These are phyloP conservation scores for Drosophila lutescens DNA, from an alignment of 2,888 invertebrate species.

Conservation along the genomic window DNA sequence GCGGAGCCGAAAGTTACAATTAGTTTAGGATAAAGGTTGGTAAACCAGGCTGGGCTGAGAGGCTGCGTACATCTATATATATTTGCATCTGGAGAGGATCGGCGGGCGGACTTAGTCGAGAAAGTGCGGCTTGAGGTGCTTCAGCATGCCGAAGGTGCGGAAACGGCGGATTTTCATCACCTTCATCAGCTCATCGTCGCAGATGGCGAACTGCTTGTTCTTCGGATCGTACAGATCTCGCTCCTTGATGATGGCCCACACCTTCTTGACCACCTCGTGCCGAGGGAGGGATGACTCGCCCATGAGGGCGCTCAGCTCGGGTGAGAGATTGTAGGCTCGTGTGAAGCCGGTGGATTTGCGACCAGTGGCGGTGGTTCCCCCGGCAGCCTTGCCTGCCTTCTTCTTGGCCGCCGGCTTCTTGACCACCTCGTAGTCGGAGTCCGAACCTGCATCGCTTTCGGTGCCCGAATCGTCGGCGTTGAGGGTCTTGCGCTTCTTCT, in stretches of 20 bases:
- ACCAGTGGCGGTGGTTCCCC: slow-evolving; percentile 40
- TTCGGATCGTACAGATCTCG: slow-evolving; percentile 95
- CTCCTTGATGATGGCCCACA: slow-evolving; percentile 96
- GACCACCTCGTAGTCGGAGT: slow-evolving; percentile 81
- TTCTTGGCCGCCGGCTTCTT: slow-evolving; percentile 75
- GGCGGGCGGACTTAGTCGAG: slow-evolving; percentile 69
- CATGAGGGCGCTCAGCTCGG: slow-evolving; percentile 91
- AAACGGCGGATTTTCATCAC: slow-evolving; percentile 96
- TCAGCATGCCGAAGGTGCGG: slow-evolving; percentile 98
- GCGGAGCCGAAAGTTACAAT: slow-evolving; percentile 59
- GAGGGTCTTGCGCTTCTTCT: slow-evolving; percentile 82
- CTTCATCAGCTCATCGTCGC: slow-evolving; percentile 94
- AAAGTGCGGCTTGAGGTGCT: slow-evolving; percentile 96
- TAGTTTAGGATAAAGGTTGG: neutral
- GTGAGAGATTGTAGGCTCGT: slow-evolving; percentile 92
- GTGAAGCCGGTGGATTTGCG: slow-evolving; percentile 92
- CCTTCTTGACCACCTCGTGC: slow-evolving; percentile 94
- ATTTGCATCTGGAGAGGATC: slow-evolving; percentile 62
- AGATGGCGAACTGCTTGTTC: slow-evolving; percentile 97
- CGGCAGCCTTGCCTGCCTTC: slow-evolving; percentile 52
- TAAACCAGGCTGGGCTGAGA: slow-evolving; percentile 33
- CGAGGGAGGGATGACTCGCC: slow-evolving; percentile 93
- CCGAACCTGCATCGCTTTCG: slow-evolving; percentile 81
- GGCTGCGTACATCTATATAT: slow-evolving; percentile 14
- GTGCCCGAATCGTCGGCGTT: slow-evolving; percentile 81